These are phyloP conservation scores for Tipula lateralis DNA, from an alignment of 2,888 invertebrate genomes.

Conservation along the genomic window DNA sequence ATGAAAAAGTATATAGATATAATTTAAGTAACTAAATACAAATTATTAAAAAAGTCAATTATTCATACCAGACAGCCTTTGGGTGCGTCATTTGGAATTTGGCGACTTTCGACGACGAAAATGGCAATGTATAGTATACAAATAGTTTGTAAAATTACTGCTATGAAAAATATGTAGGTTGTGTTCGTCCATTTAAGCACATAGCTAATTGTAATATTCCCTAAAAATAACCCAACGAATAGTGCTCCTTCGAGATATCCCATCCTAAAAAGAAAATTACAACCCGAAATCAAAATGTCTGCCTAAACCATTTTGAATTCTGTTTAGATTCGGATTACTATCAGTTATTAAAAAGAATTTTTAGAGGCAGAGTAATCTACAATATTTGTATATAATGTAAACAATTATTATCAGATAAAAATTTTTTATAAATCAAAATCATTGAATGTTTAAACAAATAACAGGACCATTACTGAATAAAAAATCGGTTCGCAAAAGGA, in stretches of 20 bases:
- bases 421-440: too few relatives aligned
- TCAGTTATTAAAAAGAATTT: too few relatives aligned
- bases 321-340: too few relatives aligned
- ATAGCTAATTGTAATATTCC: conserved; percentile 57
- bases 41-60: not conserved
- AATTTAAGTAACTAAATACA: too few relatives aligned
- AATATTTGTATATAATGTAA: too few relatives aligned
- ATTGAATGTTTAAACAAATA: too few relatives aligned
- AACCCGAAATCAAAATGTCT: too few relatives aligned
- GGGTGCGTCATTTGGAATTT: not conserved
- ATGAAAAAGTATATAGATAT: not conserved
- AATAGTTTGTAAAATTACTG: conserved; percentile 35
- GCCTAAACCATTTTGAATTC: too few relatives aligned
- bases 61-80: not conserved
- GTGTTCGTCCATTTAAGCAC: conserved; percentile 50
- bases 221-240: conserved; percentile 58
- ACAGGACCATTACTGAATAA: too few relatives aligned
- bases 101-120: not conserved
- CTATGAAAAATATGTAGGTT: conserved; percentile 42
- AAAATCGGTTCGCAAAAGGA: not conserved
- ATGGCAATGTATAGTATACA: not conserved
- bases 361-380: too few relatives aligned
- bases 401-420: too few relatives aligned
- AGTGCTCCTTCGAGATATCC: conserved; percentile 42
- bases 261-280: too few relatives aligned